phyloP scores from a whole-genome alignment of 2,888 invertebrate species.

The Amphipyra berbera region DNA sequence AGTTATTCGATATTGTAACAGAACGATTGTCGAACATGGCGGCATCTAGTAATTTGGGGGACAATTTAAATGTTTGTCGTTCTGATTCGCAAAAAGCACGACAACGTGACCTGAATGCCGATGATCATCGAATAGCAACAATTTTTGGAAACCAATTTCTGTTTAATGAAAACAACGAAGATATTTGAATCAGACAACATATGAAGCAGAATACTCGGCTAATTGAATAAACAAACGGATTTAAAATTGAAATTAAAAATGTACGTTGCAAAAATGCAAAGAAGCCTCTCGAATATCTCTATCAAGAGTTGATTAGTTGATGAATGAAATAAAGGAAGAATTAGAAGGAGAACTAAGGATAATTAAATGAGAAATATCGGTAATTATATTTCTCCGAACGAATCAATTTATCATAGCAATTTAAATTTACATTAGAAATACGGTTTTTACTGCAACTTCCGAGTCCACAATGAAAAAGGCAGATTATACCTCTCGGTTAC shows the following conservation, averaged over 20 bases:
- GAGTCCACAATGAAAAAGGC: too few species aligned
- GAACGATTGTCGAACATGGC: constrained; percentile 36
- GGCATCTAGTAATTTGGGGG: constrained; percentile 62
- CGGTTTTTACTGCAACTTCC: too few species aligned
- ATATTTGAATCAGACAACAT: constrained; percentile 39
- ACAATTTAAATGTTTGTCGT: constrained; percentile 69
- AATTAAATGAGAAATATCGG: too few species aligned
- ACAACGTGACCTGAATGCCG: constrained; percentile 63
- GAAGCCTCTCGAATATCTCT: constrained; percentile 6
- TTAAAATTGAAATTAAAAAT: constrained; percentile 29
- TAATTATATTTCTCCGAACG: background rate
- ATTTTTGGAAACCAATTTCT: constrained; percentile 54
- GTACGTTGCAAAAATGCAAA: constrained; percentile 23
- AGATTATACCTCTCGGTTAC: too few species aligned
- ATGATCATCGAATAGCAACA: constrained; percentile 47
- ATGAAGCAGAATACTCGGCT: constrained; percentile 19
- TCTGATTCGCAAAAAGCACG: constrained; percentile 67
- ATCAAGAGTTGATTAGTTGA: constrained; percentile 14
- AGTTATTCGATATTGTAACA: constrained; percentile 51
- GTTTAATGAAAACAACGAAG: constrained; percentile 44
- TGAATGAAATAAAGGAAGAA: constrained; percentile 6
- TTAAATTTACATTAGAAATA: too few species aligned
- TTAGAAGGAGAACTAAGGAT: too few species aligned
- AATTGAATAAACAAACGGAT: constrained; percentile 32
- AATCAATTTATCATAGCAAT: background rate